Evolutionary conservation across 2,113 vertebrate species (phyloP), one percentile per base, ranked within the genome.

Genomic region (Platysteira castanea): DNA sequence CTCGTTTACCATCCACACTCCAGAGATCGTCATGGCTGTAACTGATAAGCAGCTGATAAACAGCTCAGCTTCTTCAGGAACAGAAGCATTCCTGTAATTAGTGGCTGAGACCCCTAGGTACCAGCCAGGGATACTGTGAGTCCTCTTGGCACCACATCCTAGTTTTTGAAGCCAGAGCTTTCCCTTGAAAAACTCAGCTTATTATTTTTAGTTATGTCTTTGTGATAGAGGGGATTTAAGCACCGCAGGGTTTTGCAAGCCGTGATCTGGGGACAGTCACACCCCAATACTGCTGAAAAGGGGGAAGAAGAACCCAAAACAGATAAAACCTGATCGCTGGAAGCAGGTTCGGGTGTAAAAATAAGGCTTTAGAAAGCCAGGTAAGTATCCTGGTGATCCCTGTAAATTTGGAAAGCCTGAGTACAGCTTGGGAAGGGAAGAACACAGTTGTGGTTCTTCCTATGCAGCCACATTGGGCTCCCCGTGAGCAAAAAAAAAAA

Each of bases 1-100:
- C 89, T 92, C 68, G 35, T 98, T 97, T 95, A 95, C 98, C 96
- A 95, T 96, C 93, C 87, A 96, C 18, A 70, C 93, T 96, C 97
- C 64, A 85, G 49, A 97, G 95, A 97, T 96, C 97, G 97, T 97
- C 97, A 84, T 95, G 95, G 94, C 97, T 92, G 88, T 95, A 90
- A 90, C 92, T 52, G 73, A 94, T 94, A 97, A 97, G 76, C 67
- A 59, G 56, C 44, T 35, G 69, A 93, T 93, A 97, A 97, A 79
- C 42, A 53, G 47, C 39, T 28, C 4, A 3, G 64, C 54, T 65
- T n/a, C 69, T 23, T 64, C 47, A 26, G 50, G 37, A 70, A 8
- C 1, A 1, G 50, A 15, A 65, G 15, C 37, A 49, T 70, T 42
- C 37, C 24, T 41, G 59, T 15, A 47, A 52, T 1, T 12, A 52